Base-by-base conservation (phyloP, 2,797 vertebrate species). In the Salmo trutta region DNA sequence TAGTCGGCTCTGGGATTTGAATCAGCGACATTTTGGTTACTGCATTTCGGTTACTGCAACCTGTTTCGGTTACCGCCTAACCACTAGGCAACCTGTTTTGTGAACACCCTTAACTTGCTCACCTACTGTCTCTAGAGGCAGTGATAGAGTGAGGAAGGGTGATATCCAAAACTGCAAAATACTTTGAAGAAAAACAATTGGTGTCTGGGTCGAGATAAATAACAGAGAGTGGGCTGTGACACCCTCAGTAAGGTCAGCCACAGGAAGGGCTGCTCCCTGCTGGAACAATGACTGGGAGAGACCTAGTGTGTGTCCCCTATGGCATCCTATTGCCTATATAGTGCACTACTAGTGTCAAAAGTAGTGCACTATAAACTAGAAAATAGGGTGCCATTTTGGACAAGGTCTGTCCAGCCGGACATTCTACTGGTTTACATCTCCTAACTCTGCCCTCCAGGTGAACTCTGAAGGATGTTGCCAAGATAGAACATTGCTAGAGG, bases 201-300 rank as follows among this genome's bases (percentile, higher is more conserved):
- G 85, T 84, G 85, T 70, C 33, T 68, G 21, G 31, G 73, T 75
- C 76, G 53, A 71, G 69, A 65, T 54, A 59, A 74, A 29, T 36
- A 71, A 8, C 31, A 59, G 21, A 81, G 81, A 83, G 33, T 73
- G 47, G 76, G 77, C 80, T 73, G 82, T 47, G 72, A 85, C 82
- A 85, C 71, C 62, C 74, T 51, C 79, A 31, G 4, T 81, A 79
- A 80, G 84, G 81, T 89, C 82, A 75, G 81, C 2, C 64, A 47
- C 92, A 93, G 93, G 93, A 93, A 93, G 88, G 88, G 88, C 89
- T 81, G 84, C 79, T 53, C 78, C 36, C 77, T 71, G 6, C 85
- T 84, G 78, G 85, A 93, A 94, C 93, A 94, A 94, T 92, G 82
- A 89, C 87, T 82, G 79, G 87, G 90, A 81, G 88, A 87, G 89